These are phyloP conservation scores for Psammodynastes pulverulentus DNA, from an alignment of 2,113 vertebrate species.

Conservation along the genomic window DNA sequence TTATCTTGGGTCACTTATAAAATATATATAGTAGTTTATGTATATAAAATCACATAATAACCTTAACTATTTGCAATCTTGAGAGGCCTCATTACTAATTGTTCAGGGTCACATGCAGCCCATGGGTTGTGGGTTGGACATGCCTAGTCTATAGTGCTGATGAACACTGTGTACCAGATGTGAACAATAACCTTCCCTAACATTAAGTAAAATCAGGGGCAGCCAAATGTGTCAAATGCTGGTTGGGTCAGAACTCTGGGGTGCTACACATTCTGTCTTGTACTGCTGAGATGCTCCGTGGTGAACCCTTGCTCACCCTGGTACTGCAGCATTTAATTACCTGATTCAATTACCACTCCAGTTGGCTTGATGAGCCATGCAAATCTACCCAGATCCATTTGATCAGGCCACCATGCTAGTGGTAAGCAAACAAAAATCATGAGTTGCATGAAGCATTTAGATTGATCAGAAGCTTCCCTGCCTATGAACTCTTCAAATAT, in stretches of 20 bases:
- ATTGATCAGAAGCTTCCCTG: neutral
- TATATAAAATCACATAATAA: neutral
- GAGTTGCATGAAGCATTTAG: neutral
- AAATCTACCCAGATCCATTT: neutral
- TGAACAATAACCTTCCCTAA: neutral
- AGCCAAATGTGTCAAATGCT: neutral
- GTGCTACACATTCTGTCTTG: neutral
- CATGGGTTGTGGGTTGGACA: neutral
- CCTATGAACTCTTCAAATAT: neutral
- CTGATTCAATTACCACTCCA: neutral
- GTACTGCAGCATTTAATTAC: neutral
- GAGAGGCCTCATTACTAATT: neutral
- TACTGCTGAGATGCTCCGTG: neutral
- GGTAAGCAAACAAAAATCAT: neutral
- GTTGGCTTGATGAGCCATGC: neutral
- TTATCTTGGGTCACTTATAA: neutral
- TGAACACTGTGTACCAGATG: neutral
- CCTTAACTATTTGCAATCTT: neutral
- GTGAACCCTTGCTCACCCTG: neutral
- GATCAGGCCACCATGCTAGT: neutral
- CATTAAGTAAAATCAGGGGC: neutral
- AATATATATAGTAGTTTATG: neutral
- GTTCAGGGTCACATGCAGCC: neutral
- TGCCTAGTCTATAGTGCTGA: neutral
- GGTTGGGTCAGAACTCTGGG: neutral